phyloP scores from a whole-genome alignment of 1,140 invertebrate genomes.

The Drosophila tropicalis region DNA sequence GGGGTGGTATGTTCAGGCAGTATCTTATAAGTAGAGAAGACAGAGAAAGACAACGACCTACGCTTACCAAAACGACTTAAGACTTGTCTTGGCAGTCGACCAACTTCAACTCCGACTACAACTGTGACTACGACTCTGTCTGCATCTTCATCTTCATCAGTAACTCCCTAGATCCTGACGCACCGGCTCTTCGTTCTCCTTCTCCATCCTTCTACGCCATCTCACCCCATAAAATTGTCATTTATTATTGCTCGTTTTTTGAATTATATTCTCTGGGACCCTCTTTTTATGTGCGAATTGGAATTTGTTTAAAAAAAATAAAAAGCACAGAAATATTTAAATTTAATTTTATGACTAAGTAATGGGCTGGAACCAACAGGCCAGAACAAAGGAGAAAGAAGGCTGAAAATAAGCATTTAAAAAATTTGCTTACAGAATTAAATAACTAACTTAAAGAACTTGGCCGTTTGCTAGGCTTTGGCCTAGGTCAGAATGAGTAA shows the following conservation, averaged over 20 bases:
- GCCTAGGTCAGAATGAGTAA: too few relatives aligned
- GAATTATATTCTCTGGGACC: constrained; percentile 39
- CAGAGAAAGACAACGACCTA: constrained; percentile 26
- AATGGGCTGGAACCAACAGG: constrained; percentile 7
- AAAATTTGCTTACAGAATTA: too few relatives aligned
- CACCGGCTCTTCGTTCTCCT: background rate
- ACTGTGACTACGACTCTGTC: background rate
- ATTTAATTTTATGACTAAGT: constrained; percentile 40
- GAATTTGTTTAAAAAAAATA: constrained; percentile 14
- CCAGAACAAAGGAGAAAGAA: background rate
- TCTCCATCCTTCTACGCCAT: background rate
- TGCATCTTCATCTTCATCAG: background rate
- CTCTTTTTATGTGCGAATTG: constrained; percentile 24
- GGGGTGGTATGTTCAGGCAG: constrained; percentile 26
- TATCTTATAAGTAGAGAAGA: constrained; percentile 41
- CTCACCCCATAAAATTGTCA: constrained; percentile 69
- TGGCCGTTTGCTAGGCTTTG: too few relatives aligned
- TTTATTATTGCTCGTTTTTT: constrained; percentile 68
- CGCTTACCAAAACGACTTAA: constrained; percentile 43
- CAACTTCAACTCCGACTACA: constrained; percentile 3
- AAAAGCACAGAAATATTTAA: constrained; percentile 26
- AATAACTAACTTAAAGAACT: too few relatives aligned
- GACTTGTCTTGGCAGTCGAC: constrained; percentile 24
- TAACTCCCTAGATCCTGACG: constrained; percentile 3
- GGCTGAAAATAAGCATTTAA: background rate